Conservation (phyloP, 2,113 vertebrate species). For the Poecile atricapillus region DNA sequence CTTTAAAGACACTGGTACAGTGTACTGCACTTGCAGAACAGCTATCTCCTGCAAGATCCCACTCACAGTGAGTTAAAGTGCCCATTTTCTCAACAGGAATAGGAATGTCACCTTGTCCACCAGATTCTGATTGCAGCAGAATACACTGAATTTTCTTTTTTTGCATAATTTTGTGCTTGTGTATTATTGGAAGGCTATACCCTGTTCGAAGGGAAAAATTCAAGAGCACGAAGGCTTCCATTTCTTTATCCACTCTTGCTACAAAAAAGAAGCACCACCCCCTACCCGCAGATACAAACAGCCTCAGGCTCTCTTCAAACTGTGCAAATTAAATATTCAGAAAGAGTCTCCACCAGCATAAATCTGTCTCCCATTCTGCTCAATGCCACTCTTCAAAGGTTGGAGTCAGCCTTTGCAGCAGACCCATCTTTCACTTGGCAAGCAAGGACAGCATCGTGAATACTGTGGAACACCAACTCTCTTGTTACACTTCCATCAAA, state of each 20-base stretch:
- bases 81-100: constrained; percentile 8
- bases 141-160: not conserved
- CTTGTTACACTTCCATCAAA: constrained; percentile 75
- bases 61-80: not conserved
- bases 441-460: constrained; percentile 88
- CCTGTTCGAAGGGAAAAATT: not conserved
- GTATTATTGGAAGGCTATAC: not conserved
- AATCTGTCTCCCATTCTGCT: not conserved
- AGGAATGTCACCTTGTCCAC: constrained; percentile 4
- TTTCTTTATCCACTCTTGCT: not conserved
- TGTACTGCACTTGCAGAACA: constrained; percentile 12
- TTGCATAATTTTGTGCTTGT: constrained; percentile 14
- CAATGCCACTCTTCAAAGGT: not conserved
- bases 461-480: constrained; percentile 83
- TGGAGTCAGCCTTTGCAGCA: not conserved
- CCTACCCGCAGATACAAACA: constrained; percentile 13
- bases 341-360: not conserved
- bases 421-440: constrained; percentile 53
- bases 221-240: constrained; percentile 20
- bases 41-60: constrained; percentile 23
- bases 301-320: constrained; percentile 7
- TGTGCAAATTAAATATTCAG: constrained; percentile 47
- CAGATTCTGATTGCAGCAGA: not conserved
- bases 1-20: constrained; percentile 41
- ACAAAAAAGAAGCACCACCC: not conserved